Evolutionary conservation across 2,797 vertebrate species (phyloP), one percentile per base, ranked within the genome.

Genomic region (Acridotheres tristis): DNA sequence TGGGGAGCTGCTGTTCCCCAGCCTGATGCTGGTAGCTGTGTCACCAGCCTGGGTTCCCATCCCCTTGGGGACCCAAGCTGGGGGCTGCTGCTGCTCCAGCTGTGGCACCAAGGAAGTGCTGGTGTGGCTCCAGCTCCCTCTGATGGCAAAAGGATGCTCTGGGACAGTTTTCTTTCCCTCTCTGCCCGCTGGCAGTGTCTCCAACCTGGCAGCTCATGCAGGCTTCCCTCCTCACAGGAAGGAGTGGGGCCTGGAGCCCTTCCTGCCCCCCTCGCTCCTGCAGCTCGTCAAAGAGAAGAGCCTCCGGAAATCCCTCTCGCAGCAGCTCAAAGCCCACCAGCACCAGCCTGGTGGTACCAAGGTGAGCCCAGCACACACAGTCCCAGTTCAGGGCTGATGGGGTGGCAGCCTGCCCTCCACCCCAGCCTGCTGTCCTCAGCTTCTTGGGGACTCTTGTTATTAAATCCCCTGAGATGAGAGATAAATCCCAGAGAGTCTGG

Each of bases 201-300:
- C 96, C 12, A 58, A 81, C 58, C 38, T 15, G 25, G 48, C 3
- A 5, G 43, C 85, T 94, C 67, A 88, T 25, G 65, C 48, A 67
- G 61, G 16, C 18, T 90, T 92, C 67, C 86, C 72, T 95, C 77
- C 48, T 85, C 92, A 48, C 97, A 99, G 99, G 97, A 99, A 99
- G 96, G 99, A 99, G 88, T 99, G 99, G 99, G 99, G 99, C 34
- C 97, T 99, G 85, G 99, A 99, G 95, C 99, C 99, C 87, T 99
- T 99, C 97, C 98, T 99, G 94, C 99, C 99, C 63, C 98, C 99
- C 51, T 99, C 99, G 14, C 97, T 99, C 72, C 98, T 99, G 89
- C 99, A 99, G 94, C 98, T 98, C 63, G 97, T 99, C 96, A 99
- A 99, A 94, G 99, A 99, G 97, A 99, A 99, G 97, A 99, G 99